Base-by-base conservation (phyloP, 2,113 vertebrate genomes). In the Protomyctophum bolini region DNA sequence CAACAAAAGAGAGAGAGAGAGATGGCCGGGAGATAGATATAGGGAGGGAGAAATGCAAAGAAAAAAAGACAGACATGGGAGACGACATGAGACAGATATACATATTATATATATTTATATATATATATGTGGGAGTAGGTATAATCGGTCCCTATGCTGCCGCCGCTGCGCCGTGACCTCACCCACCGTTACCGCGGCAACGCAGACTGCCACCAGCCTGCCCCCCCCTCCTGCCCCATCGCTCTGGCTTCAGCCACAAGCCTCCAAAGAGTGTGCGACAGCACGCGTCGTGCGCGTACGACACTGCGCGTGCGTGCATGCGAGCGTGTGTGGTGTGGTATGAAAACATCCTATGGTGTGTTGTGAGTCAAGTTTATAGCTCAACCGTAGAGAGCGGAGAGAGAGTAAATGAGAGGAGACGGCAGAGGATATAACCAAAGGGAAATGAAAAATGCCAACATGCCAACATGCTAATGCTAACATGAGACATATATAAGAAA, bases 181-280 rank as follows among this genome's bases (percentile, higher is more conserved):
- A 89, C 87, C 79, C 52, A 55, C 68, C 70, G 88, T 92, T 88
- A 75, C 88, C 84, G 91, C 88, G 85, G 89, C 76, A 92, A 92
- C 91, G 70, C 68, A 57, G 77, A 62, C 81, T 81, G 73, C 81
- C 85, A 82, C 82, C 84, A 89, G 83, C 80, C 80, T 70, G 75
- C 72, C 77, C 72, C 79, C 58, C 68, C 21, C 21, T 2, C 62
- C 41, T 4, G 10, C 14, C 45, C 45, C 60, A 12, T 48, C 68
- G 72, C 63, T 83, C 80, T 77, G 75, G 49, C 66, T 67, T 79
- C 58, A 76, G 70, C n/a, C 10, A 81, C 65, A 70, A 46, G 68
- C 62, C 73, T 77, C 74, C 77, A 75, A 57, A 69, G 63, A 87
- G 33, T 73, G 84, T 77, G 64, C 72, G 50, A n/a, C 48, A 76